Percentiles rank a stretch among this genome's conserved stretches.
Conservation (phyloP, 1,140 invertebrate species). For the Conopomorpha cramerella region DNA sequence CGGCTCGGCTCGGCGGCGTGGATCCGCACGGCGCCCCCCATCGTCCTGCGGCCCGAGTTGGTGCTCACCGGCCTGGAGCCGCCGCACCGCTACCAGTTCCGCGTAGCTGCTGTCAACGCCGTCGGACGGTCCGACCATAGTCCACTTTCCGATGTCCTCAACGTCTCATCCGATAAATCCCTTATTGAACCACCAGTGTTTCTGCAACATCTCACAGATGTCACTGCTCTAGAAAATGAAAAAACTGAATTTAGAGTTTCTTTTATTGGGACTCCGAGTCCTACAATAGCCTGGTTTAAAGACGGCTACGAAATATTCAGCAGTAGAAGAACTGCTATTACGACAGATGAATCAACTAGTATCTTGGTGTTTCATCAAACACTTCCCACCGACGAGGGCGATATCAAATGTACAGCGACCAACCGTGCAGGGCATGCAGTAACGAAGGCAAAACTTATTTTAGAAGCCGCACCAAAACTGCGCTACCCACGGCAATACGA, state of each 20-base stretch:
- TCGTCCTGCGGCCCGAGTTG: conserved; percentile 72
- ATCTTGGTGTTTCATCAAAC: conserved; percentile 82
- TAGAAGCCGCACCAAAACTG: conserved; percentile 82
- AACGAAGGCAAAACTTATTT: conserved; percentile 70
- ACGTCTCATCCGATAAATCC: conserved; percentile 71
- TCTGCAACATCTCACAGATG: conserved; percentile 68
- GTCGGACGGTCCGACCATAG: conserved; percentile 80
- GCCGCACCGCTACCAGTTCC: conserved; percentile 87
- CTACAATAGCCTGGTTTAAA: conserved; percentile 92
- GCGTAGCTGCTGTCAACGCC: conserved; percentile 85
- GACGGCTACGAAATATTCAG: conserved; percentile 86
- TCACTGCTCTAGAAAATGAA: conserved; percentile 75
- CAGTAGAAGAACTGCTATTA: conserved; percentile 76
- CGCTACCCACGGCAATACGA: conserved; percentile 81
- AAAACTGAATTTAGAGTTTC: conserved; percentile 82
- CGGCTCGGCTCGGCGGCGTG: conserved; percentile 76
- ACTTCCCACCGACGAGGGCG: conserved; percentile 78
- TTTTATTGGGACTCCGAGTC: conserved; percentile 80
- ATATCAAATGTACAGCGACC: conserved; percentile 86
- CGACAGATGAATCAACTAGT: conserved; percentile 77
- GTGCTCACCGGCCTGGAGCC: conserved; percentile 79
- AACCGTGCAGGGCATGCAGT: conserved; percentile 81
- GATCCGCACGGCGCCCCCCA: conserved; percentile 73
- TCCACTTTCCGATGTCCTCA: conserved; percentile 77
- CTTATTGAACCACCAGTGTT: conserved; percentile 71